These are phyloP conservation scores for Fulmarus glacialis DNA, from an alignment of 2,113 vertebrate genomes.

Conservation along the genomic window DNA sequence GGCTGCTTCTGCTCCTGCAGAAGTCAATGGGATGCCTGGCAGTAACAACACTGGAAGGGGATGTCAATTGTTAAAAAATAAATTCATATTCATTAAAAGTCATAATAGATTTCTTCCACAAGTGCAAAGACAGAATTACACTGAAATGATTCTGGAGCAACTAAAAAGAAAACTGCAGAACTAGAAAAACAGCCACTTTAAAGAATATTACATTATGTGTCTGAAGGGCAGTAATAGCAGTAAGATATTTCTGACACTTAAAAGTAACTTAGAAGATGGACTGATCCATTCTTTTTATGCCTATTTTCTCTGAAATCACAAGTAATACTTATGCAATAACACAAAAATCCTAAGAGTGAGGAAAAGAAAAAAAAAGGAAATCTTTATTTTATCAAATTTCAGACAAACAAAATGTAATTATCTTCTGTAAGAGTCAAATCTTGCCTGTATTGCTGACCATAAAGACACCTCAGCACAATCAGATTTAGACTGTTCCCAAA, in stretches of 20 bases:
- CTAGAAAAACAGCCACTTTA: neutral
- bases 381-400: neutral
- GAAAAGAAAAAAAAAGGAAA: neutral
- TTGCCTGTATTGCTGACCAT: neutral
- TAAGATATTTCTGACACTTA: neutral
- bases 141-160: neutral
- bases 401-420: neutral
- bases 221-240: neutral
- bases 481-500: neutral
- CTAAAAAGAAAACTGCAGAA: neutral
- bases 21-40: neutral
- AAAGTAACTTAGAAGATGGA: neutral
- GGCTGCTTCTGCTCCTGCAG: neutral
- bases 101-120: slow-evolving; percentile 54
- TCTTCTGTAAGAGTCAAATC: neutral
- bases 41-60: neutral
- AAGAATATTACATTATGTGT: neutral
- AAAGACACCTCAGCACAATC: neutral
- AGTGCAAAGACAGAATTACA: slow-evolving; percentile 58
- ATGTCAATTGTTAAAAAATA: neutral
- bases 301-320: neutral
- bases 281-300: neutral
- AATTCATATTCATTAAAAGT: neutral
- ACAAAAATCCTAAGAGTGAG: neutral
- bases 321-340: neutral